These are phyloP conservation scores for Microcebus jonahi DNA, from an alignment of 2,113 vertebrate species.

Conservation along the genomic window DNA sequence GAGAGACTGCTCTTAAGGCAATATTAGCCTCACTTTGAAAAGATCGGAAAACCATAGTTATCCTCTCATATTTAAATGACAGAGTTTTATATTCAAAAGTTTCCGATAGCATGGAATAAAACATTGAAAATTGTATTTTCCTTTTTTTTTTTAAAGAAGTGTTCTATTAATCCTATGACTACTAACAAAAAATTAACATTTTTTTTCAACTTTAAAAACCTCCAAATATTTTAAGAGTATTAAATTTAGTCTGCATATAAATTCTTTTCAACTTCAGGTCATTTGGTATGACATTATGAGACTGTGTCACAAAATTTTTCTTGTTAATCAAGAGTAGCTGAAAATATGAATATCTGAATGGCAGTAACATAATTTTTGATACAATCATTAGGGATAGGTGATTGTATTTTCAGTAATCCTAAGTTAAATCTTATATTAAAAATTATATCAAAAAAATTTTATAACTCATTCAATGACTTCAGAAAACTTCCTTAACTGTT, in stretches of 20 bases:
- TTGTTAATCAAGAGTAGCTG: not conserved
- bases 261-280: not conserved
- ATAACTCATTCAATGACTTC: not conserved
- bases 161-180: not conserved
- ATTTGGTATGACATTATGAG: not conserved
- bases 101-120: not conserved
- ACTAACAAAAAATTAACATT: not conserved
- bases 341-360: slow-evolving; percentile 19
- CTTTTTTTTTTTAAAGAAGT: not conserved
- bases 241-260: slow-evolving; percentile 30
- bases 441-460: not conserved
- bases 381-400: not conserved
- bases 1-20: not conserved
- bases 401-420: not conserved
- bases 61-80: not conserved
- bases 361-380: not conserved
- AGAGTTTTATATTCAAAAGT: not conserved
- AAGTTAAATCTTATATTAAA: not conserved
- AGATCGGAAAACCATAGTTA: not conserved
- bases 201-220: not conserved
- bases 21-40: not conserved
- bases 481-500: not conserved
- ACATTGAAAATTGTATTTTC: not conserved
- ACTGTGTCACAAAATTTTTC: not conserved
- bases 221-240: not conserved